Base-by-base conservation (phyloP, 1,140 invertebrate species). In the Goniozus legneri region DNA sequence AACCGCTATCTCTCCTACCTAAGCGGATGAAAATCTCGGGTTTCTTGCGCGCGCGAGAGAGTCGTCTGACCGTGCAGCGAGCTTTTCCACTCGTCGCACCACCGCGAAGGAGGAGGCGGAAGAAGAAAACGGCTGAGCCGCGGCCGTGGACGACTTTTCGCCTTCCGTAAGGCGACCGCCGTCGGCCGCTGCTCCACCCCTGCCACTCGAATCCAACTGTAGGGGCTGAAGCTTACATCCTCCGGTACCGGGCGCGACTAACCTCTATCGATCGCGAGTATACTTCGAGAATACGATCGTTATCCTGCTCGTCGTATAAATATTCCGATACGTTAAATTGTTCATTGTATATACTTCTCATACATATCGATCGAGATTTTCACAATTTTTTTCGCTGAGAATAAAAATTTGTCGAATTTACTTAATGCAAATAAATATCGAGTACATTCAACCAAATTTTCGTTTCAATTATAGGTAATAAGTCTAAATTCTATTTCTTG, bases 261-360 rank as follows among this genome's bases (percentile, higher is more conserved):
- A 66, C 64, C 62, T 65, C 60, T 66, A 66, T 66, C 56, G 64
- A 66, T 66, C 64, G 64, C 65, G 65, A 66, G 62, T 64, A 66
- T 62, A 52, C 60, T 64, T 63, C 45, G 60, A 65, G 42, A 50
- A 13, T 47, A 39, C 39, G 19, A 36, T 39, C 31, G 3, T 8
- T n/a, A n/a, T n/a, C n/a, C n/a, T n/a, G n/a, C n/a, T n/a, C n/a
- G n/a, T n/a, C n/a, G n/a, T n/a, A n/a, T n/a, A n/a, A n/a, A n/a
- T n/a, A n/a, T n/a, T n/a, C n/a, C n/a, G n/a, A n/a, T n/a, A n/a
- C n/a, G n/a, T n/a, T n/a, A n/a, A n/a, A n/a, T n/a, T n/a, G n/a
- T n/a, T n/a, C n/a, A n/a, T n/a, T n/a, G n/a, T n/a, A n/a, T n/a
- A n/a, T n/a, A n/a, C n/a, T n/a, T n/a, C n/a, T n/a, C n/a, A n/a